Conservation (phyloP, 2,797 vertebrate genomes). For the Gobionotothen gibberifrons region DNA sequence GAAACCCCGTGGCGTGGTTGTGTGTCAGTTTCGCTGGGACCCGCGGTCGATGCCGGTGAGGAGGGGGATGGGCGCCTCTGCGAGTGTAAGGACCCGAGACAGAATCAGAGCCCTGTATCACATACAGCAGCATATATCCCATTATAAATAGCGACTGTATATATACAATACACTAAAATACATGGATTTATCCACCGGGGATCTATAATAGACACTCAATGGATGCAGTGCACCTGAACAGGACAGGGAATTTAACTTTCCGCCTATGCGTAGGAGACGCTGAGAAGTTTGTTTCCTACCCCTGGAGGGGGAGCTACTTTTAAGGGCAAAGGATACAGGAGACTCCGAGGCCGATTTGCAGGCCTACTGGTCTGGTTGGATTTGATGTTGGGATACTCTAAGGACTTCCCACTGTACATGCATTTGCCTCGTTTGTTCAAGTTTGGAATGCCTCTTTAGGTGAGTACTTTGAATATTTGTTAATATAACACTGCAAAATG, state of each 20-base stretch:
- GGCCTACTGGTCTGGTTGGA: slow-evolving; percentile 87
- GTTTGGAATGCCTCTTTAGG: slow-evolving; percentile 85
- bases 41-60: slow-evolving; percentile 89
- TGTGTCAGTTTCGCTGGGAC: slow-evolving; percentile 92
- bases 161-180: slow-evolving; percentile 81
- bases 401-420: slow-evolving; percentile 69
- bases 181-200: slow-evolving; percentile 74
- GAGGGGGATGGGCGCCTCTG: slow-evolving; percentile 91
- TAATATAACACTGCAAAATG: neutral
- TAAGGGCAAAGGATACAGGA: slow-evolving; percentile 87
- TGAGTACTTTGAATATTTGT: slow-evolving; percentile 69
- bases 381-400: slow-evolving; percentile 85
- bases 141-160: slow-evolving; percentile 85
- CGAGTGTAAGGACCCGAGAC: slow-evolving; percentile 85
- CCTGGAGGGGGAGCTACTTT: slow-evolving; percentile 84
- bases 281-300: slow-evolving; percentile 85
- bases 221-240: slow-evolving; percentile 78
- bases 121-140: slow-evolving; percentile 85
- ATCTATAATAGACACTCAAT: slow-evolving; percentile 77
- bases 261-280: slow-evolving; percentile 79
- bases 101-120: slow-evolving; percentile 86
- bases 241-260: slow-evolving; percentile 85
- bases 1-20: slow-evolving; percentile 95
- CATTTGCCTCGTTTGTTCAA: slow-evolving; percentile 67
- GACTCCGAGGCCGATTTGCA: slow-evolving; percentile 90